Evolutionary conservation across 2,797 vertebrate species (phyloP).

Genomic region (Crocodylus rhombifer): DNA sequence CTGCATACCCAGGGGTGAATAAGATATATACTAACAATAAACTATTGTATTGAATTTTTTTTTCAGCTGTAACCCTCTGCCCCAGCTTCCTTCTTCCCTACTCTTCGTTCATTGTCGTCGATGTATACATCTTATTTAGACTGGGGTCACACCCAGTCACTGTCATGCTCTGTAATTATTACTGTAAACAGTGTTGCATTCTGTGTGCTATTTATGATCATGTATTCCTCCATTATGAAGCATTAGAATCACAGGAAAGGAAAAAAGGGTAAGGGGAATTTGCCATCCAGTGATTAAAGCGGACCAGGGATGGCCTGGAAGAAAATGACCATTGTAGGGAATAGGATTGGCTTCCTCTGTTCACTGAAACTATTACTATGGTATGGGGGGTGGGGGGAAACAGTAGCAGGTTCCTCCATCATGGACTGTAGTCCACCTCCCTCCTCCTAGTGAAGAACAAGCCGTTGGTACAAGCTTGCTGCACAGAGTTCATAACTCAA

Average conservation of each 20-base stretch:
- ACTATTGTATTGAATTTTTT: neutral
- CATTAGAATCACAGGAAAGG: too few relatives aligned
- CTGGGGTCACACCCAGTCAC: neutral
- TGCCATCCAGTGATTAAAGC: neutral
- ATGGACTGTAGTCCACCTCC: neutral
- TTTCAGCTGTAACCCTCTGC: neutral
- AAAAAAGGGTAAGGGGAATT: neutral
- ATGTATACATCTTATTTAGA: too few relatives aligned
- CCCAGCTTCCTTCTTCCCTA: neutral
- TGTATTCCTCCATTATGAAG: neutral
- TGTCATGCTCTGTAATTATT: neutral
- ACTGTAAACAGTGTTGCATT: neutral
- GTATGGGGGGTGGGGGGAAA: rapidly evolving
- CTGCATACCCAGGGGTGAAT: rapidly evolving
- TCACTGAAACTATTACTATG: neutral
- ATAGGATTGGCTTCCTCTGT: neutral
- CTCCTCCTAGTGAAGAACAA: neutral
- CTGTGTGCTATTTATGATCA: too few relatives aligned
- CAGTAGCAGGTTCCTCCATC: too few relatives aligned
- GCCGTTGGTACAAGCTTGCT: neutral
- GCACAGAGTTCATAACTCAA: rapidly evolving
- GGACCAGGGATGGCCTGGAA: neutral
- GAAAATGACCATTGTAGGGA: neutral
- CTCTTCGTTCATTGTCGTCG: rapidly evolving
- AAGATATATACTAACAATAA: rapidly evolving